Conservation (phyloP, 2,888 invertebrate genomes). For the Morpho achilles region DNA sequence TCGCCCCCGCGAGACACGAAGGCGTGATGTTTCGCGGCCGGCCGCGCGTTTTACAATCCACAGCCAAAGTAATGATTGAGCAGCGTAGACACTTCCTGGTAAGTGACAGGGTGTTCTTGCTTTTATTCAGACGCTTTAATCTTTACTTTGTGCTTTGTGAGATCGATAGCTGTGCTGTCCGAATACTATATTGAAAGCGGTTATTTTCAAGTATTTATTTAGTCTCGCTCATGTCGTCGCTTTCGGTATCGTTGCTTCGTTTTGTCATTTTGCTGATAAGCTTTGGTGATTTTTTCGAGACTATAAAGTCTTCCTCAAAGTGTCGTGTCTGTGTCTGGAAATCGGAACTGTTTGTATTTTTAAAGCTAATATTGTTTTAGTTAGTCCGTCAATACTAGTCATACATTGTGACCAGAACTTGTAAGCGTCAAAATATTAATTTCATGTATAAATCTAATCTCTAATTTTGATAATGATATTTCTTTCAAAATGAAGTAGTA, state of each 20-base stretch:
- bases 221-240: conserved; percentile 20
- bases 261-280: conserved; percentile 6
- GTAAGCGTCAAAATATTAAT: background rate
- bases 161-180: conserved; percentile 46
- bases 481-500: too few species aligned
- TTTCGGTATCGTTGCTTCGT: conserved; percentile 19
- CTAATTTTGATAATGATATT: conserved; percentile 13
- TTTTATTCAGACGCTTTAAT: conserved; percentile 73
- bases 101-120: conserved; percentile 78
- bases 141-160: conserved; percentile 76
- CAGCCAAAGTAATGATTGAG: conserved; percentile 77
- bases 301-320: conserved; percentile 14
- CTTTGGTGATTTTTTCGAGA: conserved; percentile 7
- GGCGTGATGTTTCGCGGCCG: conserved; percentile 75
- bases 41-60: conserved; percentile 64
- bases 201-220: conserved; percentile 10
- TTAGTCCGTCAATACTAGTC: conserved; percentile 8
- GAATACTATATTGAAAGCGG: conserved; percentile 18
- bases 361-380: conserved; percentile 18
- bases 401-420: conserved; percentile 1
- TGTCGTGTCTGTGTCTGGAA: conserved; percentile 11
- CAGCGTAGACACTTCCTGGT: conserved; percentile 75
- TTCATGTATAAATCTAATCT: background rate
- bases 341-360: conserved; percentile 13
- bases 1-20: conserved; percentile 66